Evolutionary conservation across 2,888 invertebrate genomes (phyloP).

Genomic region (Girardia tigrina): DNA sequence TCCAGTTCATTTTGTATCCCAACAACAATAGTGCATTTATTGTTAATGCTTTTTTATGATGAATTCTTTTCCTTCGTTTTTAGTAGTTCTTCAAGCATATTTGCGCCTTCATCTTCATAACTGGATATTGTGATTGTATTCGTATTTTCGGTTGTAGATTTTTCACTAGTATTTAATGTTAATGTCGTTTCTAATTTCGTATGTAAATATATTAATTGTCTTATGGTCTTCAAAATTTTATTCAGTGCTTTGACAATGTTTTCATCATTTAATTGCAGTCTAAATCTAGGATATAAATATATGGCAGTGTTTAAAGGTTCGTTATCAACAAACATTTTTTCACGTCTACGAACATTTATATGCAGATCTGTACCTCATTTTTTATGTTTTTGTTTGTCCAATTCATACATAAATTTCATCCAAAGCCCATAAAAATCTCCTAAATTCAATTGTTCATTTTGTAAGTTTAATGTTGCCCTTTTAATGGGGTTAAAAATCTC

Average conservation of each 20-base stretch:
- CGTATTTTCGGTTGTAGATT: too few species aligned
- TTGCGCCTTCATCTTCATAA: too few species aligned
- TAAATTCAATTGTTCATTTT: not conserved
- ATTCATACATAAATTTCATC: not conserved
- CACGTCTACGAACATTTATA: not conserved
- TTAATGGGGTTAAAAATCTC: not conserved
- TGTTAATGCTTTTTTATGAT: too few species aligned
- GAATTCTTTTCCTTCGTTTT: too few species aligned
- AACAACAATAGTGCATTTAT: too few species aligned
- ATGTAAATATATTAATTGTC: too few species aligned
- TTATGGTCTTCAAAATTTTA: not conserved
- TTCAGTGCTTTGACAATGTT: not conserved
- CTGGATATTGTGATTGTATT: too few species aligned
- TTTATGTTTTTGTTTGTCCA: not conserved
- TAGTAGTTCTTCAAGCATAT: too few species aligned
- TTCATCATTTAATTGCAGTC: not conserved
- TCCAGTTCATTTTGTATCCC: too few species aligned
- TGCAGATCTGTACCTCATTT: not conserved
- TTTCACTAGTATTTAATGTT: too few species aligned
- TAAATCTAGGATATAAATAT: not conserved
- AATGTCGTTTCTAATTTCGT: too few species aligned
- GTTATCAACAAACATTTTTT: not conserved
- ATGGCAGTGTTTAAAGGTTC: not conserved
- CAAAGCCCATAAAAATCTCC: not conserved
- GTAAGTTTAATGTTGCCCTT: not conserved